Evolutionary conservation across 2,888 invertebrate genomes (phyloP).

Genomic region (Coelopa pilipes): DNA sequence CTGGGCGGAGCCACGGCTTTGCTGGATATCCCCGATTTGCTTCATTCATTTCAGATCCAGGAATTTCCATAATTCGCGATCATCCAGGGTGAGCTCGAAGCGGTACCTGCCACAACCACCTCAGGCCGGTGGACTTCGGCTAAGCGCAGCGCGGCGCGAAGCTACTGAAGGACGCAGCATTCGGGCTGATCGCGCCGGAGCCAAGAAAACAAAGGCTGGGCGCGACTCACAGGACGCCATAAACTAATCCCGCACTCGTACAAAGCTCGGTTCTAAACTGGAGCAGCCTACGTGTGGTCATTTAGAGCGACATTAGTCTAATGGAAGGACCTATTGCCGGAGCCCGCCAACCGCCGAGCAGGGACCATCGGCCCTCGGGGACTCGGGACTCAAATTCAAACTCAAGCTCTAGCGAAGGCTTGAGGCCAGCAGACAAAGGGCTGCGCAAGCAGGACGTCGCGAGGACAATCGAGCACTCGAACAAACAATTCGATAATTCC

Average conservation of each 20-base stretch:
- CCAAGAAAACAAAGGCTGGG: background rate
- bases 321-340: background rate
- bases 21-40: background rate
- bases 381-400: background rate
- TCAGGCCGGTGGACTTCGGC: background rate
- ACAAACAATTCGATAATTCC: background rate
- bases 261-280: slow-evolving; percentile 4
- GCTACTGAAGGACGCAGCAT: background rate
- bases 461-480: too few relatives aligned
- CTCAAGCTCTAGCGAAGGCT: slow-evolving; percentile 7
- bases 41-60: slow-evolving; percentile 26
- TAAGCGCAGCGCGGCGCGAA: background rate
- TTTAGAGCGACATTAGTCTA: slow-evolving; percentile 1
- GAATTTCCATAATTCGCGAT: slow-evolving; percentile 22
- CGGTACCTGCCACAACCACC: background rate
- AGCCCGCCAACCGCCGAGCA: background rate
- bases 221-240: background rate
- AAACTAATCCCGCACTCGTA: background rate
- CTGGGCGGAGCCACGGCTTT: background rate
- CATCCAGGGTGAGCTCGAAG: background rate
- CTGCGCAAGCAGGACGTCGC: too few relatives aligned
- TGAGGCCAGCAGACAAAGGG: too few relatives aligned
- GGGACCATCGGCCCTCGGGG: too few relatives aligned
- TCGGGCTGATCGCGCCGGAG: background rate
- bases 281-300: background rate